A percentile compares a stretch with the other conserved stretches of the same genome.
These are phyloP conservation scores for Graphium colonna DNA, from an alignment of 2,888 invertebrate species.

Conservation along the genomic window DNA sequence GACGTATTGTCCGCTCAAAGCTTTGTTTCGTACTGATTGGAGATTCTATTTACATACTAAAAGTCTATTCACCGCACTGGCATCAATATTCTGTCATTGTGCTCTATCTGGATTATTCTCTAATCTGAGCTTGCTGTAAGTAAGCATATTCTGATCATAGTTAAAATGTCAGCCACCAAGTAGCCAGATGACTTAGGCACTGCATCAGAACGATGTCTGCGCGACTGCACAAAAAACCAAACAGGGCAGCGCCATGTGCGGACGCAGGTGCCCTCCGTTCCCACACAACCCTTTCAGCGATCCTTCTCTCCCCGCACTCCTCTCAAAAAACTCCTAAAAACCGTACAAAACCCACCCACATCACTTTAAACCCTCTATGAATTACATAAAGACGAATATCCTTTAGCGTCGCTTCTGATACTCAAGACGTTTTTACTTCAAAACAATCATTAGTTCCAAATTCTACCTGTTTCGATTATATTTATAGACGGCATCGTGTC, in stretches of 20 bases:
- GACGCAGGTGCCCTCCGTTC: constrained; percentile 79
- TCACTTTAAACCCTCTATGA: constrained; percentile 33
- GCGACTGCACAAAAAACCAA: constrained; percentile 71
- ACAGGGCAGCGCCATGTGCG: constrained; percentile 74
- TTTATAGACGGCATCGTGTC: constrained; percentile 77
- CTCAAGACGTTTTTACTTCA: constrained; percentile 37
- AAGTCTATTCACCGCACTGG: too few species aligned
- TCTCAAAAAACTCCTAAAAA: constrained; percentile 57
- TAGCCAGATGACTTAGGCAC: constrained; percentile 61
- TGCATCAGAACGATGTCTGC: constrained; percentile 71
- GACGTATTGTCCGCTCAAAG: too few species aligned
- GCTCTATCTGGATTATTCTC: too few species aligned
- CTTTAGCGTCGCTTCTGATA: constrained; percentile 8
- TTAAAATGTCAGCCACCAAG: too few species aligned
- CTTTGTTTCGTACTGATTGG: too few species aligned
- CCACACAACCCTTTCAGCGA: constrained; percentile 80
- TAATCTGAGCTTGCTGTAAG: too few species aligned
- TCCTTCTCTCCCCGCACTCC: constrained; percentile 50
- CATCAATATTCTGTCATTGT: too few species aligned
- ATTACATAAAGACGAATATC: constrained; percentile 26
- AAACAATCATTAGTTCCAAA: constrained; percentile 62
- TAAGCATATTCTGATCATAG: too few species aligned
- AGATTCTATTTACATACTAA: too few species aligned
- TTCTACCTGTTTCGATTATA: constrained; percentile 76
- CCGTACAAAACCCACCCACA: constrained; percentile 32